These are phyloP conservation scores for Rattus rattus DNA, from an alignment of 2,113 vertebrate species.

Conservation along the genomic window DNA sequence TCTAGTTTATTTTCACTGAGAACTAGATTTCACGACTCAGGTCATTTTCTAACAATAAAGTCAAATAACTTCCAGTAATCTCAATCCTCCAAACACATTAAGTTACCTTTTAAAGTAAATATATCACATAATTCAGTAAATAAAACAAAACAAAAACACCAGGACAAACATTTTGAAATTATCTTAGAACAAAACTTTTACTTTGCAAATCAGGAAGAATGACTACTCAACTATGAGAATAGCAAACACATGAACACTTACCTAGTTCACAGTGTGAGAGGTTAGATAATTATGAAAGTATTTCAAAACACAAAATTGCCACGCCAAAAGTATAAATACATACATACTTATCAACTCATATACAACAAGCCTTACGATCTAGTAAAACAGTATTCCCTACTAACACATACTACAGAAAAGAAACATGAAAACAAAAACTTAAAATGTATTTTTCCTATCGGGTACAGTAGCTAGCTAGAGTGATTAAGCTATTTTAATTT, in stretches of 20 bases:
- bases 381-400: not conserved
- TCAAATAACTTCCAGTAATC: not conserved
- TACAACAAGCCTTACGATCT: not conserved
- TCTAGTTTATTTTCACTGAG: constrained; percentile 21
- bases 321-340: not conserved
- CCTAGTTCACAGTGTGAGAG: not conserved
- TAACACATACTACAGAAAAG: not conserved
- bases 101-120: not conserved
- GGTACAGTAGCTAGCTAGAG: not conserved
- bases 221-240: not conserved
- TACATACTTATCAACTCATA: not conserved
- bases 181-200: not conserved
- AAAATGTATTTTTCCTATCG: not conserved
- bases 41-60: constrained; percentile 42
- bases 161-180: not conserved
- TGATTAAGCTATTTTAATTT: constrained; percentile 15
- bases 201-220: not conserved
- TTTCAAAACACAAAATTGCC: not conserved
- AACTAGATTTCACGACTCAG: constrained; percentile 3
- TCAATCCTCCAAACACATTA: constrained; percentile 23
- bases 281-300: not conserved
- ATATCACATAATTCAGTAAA: not conserved
- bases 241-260: not conserved
- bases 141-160: not conserved
- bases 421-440: not conserved